Evolutionary conservation across 2,888 invertebrate genomes (phyloP), one percentile per base, ranked within the genome.

Genomic region (Silvanus unidentatus): DNA sequence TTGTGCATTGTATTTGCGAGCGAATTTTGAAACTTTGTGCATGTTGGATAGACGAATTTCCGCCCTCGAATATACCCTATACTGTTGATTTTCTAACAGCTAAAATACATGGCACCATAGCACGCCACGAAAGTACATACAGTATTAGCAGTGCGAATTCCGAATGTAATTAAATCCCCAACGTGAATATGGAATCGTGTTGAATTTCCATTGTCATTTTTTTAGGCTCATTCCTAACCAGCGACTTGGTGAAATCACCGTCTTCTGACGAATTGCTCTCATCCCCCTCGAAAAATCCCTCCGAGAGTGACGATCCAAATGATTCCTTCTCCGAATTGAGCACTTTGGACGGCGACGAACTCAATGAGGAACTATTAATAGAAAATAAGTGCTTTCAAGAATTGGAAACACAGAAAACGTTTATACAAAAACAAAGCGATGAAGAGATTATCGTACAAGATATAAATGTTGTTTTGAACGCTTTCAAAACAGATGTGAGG

Each of bases 1-100:
- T 89, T 55, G 71, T 89, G n/a, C 87, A 85, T 70, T 75, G 80
- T 51, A 75, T 88, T 43, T 88, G 88, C 62, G 88, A 89, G 66
- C 77, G 88, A 32, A 78, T 90, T 16, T 75, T 89, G 12, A 79
- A 82, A 60, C 71, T 88, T 2, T 82, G 83, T 55, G 81, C 81
- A 1, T 81, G 82, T 58, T 75, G 77, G 44, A 74, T 75, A n/a
- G 75, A 76, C 55, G 77, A 78, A 64, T 77, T 77, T 57, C 66
- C 74, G 12, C 68, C 77, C 14, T 72, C 75, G 13, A 78, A 73
- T 60, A 67, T 74, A 1, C 77, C 83, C 0, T 80, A 80, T 57
- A 80, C 81, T 44, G 75, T 76, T 47, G 75, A 75, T 43, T 83
- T 82, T 59, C 67, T 81, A 16, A 62, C 57, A 29, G 54, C 63